phyloP scores from a whole-genome alignment of 2,888 invertebrate species.

The Plagiodera versicolora region DNA sequence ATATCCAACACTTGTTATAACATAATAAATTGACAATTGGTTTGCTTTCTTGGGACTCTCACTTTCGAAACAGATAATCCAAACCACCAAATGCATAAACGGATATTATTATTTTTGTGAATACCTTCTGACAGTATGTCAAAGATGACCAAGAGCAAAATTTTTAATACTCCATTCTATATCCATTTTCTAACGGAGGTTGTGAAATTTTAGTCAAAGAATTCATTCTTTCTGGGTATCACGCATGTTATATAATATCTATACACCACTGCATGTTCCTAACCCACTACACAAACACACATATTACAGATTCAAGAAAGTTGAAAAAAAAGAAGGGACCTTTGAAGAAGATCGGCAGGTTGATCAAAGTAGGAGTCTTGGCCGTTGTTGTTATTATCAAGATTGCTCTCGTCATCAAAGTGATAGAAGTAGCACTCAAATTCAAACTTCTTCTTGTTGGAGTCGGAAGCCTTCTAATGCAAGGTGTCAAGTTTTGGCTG shows the following conservation, averaged over 20 bases:
- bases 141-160: too few relatives aligned
- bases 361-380: conserved; percentile 34
- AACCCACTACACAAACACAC: conserved; percentile 8
- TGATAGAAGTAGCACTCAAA: conserved; percentile 73
- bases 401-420: conserved; percentile 62
- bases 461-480: conserved; percentile 67
- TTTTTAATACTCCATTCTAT: too few relatives aligned
- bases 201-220: too few relatives aligned
- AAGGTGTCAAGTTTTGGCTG: conserved; percentile 72
- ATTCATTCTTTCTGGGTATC: too few relatives aligned
- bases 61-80: too few relatives aligned
- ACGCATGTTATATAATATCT: neutral
- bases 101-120: too few relatives aligned
- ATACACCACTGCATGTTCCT: conserved; percentile 3
- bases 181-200: too few relatives aligned
- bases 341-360: conserved; percentile 30
- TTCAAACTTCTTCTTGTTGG: conserved; percentile 78
- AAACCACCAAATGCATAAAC: too few relatives aligned
- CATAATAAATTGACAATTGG: too few relatives aligned
- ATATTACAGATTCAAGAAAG: conserved; percentile 30
- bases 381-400: conserved; percentile 33
- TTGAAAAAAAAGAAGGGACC: conserved; percentile 38
- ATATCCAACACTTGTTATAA: too few relatives aligned
- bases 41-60: too few relatives aligned
- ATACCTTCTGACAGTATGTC: too few relatives aligned